Conservation (phyloP, 2,888 invertebrate species). For the Nephrocerus scutellatus region DNA sequence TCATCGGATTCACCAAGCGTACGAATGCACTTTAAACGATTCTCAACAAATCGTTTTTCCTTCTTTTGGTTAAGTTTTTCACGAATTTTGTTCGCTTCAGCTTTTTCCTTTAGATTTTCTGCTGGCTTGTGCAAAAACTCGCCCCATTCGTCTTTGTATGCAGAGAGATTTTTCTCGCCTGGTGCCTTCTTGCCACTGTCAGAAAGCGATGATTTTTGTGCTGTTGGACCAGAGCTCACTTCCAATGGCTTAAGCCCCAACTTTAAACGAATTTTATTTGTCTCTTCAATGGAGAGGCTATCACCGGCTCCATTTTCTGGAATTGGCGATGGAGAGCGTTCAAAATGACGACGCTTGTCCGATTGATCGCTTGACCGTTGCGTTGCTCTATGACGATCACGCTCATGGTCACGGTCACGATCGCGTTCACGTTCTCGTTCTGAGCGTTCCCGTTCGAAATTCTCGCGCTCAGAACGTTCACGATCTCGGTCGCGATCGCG, state of each 20-base stretch:
- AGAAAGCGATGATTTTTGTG: constrained; percentile 20
- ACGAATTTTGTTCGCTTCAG: constrained; percentile 71
- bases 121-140: constrained; percentile 86
- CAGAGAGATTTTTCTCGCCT: constrained; percentile 34
- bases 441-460: constrained; percentile 18
- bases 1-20: constrained; percentile 72
- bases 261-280: constrained; percentile 84
- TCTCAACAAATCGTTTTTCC: constrained; percentile 63
- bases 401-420: constrained; percentile 21
- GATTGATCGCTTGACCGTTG: constrained; percentile 12
- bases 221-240: constrained; percentile 46
- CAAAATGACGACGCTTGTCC: not conserved
- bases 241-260: constrained; percentile 90
- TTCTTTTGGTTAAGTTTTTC: constrained; percentile 70
- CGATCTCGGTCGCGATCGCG: constrained; percentile 15
- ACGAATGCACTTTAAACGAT: constrained; percentile 62
- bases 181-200: no score
- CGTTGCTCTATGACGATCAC: constrained; percentile 14
- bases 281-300: constrained; percentile 72
- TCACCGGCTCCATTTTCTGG: constrained; percentile 48
- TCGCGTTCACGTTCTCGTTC: constrained; percentile 20
- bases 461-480: constrained; percentile 20
- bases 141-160: constrained; percentile 51
- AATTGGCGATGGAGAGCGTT: constrained; percentile 40
- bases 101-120: constrained; percentile 64